Evolutionary conservation across 2,797 vertebrate species (phyloP), one percentile per base, ranked within the genome.

Genomic region (Amniataba percoides): DNA sequence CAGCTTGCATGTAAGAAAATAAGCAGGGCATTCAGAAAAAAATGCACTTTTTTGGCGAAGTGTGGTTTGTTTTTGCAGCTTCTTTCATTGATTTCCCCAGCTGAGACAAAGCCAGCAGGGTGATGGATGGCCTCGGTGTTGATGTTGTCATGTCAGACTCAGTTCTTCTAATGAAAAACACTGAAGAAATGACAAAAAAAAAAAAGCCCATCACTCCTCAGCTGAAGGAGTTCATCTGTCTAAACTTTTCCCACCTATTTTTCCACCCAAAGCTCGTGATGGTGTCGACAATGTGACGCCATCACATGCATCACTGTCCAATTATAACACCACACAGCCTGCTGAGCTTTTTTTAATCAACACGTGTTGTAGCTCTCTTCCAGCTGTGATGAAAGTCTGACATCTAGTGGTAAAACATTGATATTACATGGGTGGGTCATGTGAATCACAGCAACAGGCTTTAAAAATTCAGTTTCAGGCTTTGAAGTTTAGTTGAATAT

Each of bases 321-420:
- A 13, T 31, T 23, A 8, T 18, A 46, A 1, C 14, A 15, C 13
- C 2, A 12, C 13, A 36, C 8, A 36, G 8, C 19, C n/a, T 14
- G 5, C 19, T 25, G 4, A 23, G 16, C 42, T 51, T 65, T n/a
- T 64, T 42, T 43, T 39, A 25, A 55, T 5, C 2, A 5, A 23
- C 16, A 14, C 11, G 2, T 4, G 13, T 4, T 2, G 0, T 15
- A 3, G 0, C 0, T 15, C n/a, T 42, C 9, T 31, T 9, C 15
- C 51, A 45, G 48, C 27, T 65, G 67, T 74, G 11, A 63, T 80
- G 12, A 52, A 58, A 86, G 53, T 3, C 12, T 85, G 89, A 13
- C 85, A 51, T 78, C 90, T 89, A 69, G 73, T 66, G 91, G 82
- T 14, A 15, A 60, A 13, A 19, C 0, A 0, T 4, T 0, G 27